These are phyloP conservation scores for Crenuchus spilurus DNA, from an alignment of 2,797 vertebrate genomes.

Conservation along the genomic window DNA sequence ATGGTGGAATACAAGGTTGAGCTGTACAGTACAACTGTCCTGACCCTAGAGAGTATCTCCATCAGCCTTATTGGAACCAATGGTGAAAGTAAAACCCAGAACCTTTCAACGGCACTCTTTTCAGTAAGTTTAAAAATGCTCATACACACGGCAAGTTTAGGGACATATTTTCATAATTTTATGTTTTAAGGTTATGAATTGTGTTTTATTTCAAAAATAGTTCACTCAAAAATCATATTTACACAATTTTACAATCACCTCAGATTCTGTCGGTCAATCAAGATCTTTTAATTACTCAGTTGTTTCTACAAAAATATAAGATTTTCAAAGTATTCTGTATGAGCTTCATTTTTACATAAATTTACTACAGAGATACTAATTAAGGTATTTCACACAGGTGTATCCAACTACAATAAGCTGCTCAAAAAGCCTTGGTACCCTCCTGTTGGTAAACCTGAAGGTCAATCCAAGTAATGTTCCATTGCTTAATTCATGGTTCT, in stretches of 20 bases:
- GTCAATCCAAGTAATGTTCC: no score
- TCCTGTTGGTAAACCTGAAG: neutral
- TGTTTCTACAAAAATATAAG: no score
- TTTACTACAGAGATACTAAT: no score
- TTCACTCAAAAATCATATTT: no score
- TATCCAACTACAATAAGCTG: neutral
- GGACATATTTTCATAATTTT: no score
- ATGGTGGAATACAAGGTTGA: neutral
- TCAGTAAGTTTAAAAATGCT: neutral
- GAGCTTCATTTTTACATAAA: no score
- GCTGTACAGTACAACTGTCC: neutral
- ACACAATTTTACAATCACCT: no score
- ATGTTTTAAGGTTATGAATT: no score
- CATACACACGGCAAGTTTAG: no score
- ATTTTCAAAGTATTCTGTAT: neutral
- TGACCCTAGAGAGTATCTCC: neutral
- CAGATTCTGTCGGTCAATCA: no score
- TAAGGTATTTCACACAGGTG: neutral
- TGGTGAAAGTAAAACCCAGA: neutral
- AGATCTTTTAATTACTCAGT: no score
- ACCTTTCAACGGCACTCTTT: neutral
- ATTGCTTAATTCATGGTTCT: neutral
- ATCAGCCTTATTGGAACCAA: neutral
- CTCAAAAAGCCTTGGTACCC: neutral
- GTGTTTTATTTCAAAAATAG: no score